Percentiles rank a stretch among this genome's conserved stretches.
These are phyloP conservation scores for Podotricha telesiphe DNA, from an alignment of 2,888 invertebrate species.

Conservation along the genomic window DNA sequence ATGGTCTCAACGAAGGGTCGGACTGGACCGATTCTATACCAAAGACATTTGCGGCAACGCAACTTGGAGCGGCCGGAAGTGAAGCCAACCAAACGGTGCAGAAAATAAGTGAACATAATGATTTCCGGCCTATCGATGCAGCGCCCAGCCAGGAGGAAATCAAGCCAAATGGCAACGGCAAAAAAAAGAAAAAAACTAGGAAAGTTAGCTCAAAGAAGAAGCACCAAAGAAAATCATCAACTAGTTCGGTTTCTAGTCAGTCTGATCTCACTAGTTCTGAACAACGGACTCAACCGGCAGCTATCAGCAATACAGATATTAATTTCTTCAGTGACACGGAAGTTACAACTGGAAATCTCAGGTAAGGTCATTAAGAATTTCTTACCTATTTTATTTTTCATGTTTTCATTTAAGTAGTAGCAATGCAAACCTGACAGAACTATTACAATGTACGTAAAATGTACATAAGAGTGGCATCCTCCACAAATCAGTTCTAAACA, in stretches of 20 bases:
- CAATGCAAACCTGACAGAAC: background rate
- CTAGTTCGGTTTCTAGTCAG: constrained; percentile 80
- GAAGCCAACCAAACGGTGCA: constrained; percentile 82
- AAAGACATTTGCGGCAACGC: constrained; percentile 82
- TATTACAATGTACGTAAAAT: background rate
- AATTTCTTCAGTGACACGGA: constrained; percentile 97
- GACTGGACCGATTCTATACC: constrained; percentile 81
- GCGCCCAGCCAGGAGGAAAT: constrained; percentile 69
- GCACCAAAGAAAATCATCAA: constrained; percentile 88
- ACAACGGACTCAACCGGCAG: constrained; percentile 64
- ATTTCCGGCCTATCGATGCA: constrained; percentile 85
- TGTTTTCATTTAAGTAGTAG: background rate
- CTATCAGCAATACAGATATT: constrained; percentile 69
- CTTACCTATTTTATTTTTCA: background rate
- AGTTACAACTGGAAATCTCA: constrained; percentile 86
- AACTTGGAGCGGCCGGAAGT: constrained; percentile 73
- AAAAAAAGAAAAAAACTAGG: constrained; percentile 91
- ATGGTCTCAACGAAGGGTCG: constrained; percentile 82
- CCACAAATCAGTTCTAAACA: background rate
- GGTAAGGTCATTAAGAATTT: constrained; percentile 68
- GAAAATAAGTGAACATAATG: constrained; percentile 85
- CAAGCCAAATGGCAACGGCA: constrained; percentile 83
- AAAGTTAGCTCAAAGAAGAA: constrained; percentile 92
- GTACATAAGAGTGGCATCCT: too few species aligned
- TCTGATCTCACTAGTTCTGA: constrained; percentile 80